Base-by-base conservation (phyloP, 2,888 invertebrate genomes). In the Stenodera caucasica region DNA sequence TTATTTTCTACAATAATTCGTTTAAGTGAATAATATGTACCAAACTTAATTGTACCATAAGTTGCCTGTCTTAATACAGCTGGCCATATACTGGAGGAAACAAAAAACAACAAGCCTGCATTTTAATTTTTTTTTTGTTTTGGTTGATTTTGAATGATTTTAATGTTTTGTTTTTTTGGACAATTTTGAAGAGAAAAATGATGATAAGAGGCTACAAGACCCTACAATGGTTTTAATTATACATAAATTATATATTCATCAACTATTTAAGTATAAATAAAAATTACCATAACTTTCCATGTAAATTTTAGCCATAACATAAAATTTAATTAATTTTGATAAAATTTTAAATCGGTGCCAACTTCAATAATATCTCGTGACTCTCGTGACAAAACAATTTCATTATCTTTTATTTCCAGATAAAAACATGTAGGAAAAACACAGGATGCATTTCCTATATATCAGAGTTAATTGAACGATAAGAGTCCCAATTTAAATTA, bases 31-130 rank as follows among this genome's bases (percentile, higher is more conserved):
- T 97, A 96, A 81, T 97, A 97, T 11, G 95, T 92, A 68, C 97
- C 97, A 78, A 97, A 96, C 82, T 97, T 97, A 65, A 97, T 94
- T 33, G 96, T 96, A 70, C 97, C 97, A 82, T 97, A 97, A 37
- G 94, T 95, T 30, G 96, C 92, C 81, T 97, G 97, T 2, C 96
- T 85, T 59, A 97, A 82, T 55, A 97, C 89, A 49, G 97, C 96
- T 54, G 96, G 96, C 85, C 91, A 90, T 76, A 97, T 93, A 55
- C 96, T 96, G 81, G 12, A 78, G 76, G 21, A 65, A 68, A 55
- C 61, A 52, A 45, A 37, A 4, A 45, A 45, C 12, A 30, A 30
- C 21, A 21, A 53, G n/a, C 0, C 32, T 52, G 32, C 32, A 33
- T 32, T 52, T 52, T 53, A 53, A 32, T 53, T 15, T 14, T 32